phyloP scores from a whole-genome alignment of 2,797 vertebrate genomes.

The Alouatta caraya region DNA sequence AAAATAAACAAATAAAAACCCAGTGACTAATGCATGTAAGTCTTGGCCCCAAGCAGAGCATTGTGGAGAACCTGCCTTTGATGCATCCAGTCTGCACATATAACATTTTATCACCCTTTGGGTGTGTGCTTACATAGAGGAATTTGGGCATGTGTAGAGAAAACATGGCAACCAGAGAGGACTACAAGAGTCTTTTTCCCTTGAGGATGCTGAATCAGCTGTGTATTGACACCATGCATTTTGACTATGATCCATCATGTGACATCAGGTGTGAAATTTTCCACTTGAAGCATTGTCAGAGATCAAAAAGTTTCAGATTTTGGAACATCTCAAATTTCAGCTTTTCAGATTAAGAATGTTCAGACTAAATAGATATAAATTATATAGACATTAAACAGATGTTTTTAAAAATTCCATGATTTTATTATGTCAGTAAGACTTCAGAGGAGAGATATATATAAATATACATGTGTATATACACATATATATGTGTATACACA shows the following conservation, averaged over 20 bases:
- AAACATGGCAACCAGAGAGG: not conserved
- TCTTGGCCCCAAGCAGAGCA: no score
- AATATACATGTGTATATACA: no score
- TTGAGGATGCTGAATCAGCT: not conserved
- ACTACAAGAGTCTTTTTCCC: not conserved
- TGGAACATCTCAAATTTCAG: not conserved
- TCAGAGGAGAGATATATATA: no score
- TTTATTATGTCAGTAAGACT: slow-evolving; percentile 53
- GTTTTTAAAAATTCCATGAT: slow-evolving; percentile 37
- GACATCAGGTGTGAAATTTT: not conserved
- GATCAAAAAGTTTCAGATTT: not conserved
- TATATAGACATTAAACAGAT: slow-evolving; percentile 50
- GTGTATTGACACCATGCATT: not conserved
- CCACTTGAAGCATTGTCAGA: not conserved
- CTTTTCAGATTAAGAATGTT: not conserved
- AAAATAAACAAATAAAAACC: not conserved
- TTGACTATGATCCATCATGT: not conserved
- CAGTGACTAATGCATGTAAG: not conserved
- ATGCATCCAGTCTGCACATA: not conserved
- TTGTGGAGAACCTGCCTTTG: not conserved
- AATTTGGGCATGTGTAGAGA: not conserved
- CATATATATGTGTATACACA: no score
- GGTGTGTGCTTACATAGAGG: no score
- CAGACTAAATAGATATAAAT: not conserved
- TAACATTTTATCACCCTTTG: not conserved